Conservation (phyloP, 2,888 invertebrate species). For the Hyppa rectilinea region DNA sequence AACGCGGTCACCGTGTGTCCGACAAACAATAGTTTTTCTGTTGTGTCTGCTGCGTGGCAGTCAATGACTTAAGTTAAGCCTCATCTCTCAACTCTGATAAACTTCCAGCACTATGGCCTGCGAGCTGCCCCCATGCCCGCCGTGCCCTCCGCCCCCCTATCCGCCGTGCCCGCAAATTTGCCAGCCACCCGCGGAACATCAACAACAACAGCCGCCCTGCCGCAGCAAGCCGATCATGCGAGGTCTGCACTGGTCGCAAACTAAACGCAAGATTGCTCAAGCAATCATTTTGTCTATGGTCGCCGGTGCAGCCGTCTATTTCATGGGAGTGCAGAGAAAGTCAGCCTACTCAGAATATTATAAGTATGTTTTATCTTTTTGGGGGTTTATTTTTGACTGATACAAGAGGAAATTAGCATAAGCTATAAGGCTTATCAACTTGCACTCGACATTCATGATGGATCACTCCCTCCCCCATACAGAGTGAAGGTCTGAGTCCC, state of each 20-base stretch:
- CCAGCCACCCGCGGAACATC: constrained; percentile 76
- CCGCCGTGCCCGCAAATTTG: constrained; percentile 75
- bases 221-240: constrained; percentile 92
- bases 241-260: constrained; percentile 92
- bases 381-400: neutral
- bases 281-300: constrained; percentile 81
- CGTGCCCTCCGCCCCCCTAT: constrained; percentile 75
- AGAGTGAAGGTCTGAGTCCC: neutral
- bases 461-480: neutral
- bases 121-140: constrained; percentile 75
- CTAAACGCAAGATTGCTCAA: constrained; percentile 90
- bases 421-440: no score
- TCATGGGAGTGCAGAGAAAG: constrained; percentile 90
- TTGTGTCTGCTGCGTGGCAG: no score
- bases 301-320: constrained; percentile 80
- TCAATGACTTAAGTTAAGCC: no score
- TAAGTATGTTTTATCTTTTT: constrained; percentile 88
- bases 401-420: neutral
- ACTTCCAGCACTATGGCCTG: constrained; percentile 67
- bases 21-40: no score
- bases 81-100: neutral
- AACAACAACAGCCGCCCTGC: constrained; percentile 77
- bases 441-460: neutral
- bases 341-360: constrained; percentile 93
- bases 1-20: no score